A percentile compares a stretch with the other conserved stretches of the same genome.
These are phyloP conservation scores for Ophion ventricosus DNA, from an alignment of 2,888 invertebrate species.

Conservation along the genomic window DNA sequence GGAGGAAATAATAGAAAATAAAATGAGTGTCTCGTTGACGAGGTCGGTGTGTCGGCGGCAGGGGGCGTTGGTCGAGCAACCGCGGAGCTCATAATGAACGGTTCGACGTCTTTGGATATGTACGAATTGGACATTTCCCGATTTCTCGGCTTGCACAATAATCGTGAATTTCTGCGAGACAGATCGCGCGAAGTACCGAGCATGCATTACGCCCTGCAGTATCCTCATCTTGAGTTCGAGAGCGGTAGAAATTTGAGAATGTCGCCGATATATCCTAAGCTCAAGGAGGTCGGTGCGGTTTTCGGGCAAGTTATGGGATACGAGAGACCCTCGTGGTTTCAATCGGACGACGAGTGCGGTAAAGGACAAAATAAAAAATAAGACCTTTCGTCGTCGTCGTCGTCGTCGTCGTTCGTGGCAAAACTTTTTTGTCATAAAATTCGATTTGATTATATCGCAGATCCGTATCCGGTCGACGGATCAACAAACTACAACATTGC, in stretches of 20 bases:
- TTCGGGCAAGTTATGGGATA: conserved; percentile 99
- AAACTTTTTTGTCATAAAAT: neutral
- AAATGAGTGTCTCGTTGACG: neutral
- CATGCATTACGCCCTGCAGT: conserved; percentile 91
- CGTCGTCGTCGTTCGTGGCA: no score
- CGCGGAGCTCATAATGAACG: conserved; percentile 93
- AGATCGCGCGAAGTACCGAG: conserved; percentile 97
- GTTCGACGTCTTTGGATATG: conserved; percentile 92
- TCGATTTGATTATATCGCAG: conserved; percentile 62
- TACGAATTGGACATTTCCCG: conserved; percentile 95
- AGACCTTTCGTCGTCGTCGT: no score
- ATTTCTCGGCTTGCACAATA: conserved; percentile 97
- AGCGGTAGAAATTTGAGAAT: conserved; percentile 95
- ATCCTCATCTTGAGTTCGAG: conserved; percentile 93
- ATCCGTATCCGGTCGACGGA: conserved; percentile 81
- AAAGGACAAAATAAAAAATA: conserved; percentile 39
- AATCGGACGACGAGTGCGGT: conserved; percentile 84
- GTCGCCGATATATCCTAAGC: conserved; percentile 97
- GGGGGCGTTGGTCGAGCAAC: conserved; percentile 97
- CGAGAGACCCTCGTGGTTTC: conserved; percentile 97
- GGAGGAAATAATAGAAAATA: conserved; percentile 12
- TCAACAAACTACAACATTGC: conserved; percentile 88
- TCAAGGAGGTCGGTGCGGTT: conserved; percentile 95
- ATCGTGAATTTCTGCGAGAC: conserved; percentile 95
- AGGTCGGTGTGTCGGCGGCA: conserved; percentile 96